Evolutionary conservation across 2,888 invertebrate species (phyloP), one percentile per base, ranked within the genome.

Genomic region (Tetropium fuscum): DNA sequence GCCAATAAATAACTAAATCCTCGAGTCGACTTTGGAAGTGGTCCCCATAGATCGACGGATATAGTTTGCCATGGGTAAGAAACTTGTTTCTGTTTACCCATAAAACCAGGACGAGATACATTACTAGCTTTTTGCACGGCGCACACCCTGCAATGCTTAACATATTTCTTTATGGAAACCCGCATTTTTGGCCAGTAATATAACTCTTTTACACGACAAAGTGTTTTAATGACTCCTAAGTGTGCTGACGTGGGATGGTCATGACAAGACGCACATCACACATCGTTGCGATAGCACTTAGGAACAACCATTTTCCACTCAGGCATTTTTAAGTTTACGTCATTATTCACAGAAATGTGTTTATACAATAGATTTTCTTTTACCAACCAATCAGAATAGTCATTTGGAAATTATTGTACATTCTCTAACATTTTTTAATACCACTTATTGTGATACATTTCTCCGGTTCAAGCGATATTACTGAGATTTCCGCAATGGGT

Each of bases 361-460:
- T 41, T 41, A 11, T 41, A 41, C 3, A 41, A 20, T 10, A 22
- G 22, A 5, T 22, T 20, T 10, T 41, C 22, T 5, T 41, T 41
- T 3, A 41, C 41, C 1, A 22, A 6, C 22, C 22, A 63, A 3
- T 51, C 53, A 6, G 56, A 56, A 51, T 40, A 63, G 3, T 22
- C 30, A 3, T 45, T 19, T 5, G 59, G 59, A 2, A 32, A 3
- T 3, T 44, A 11, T 34, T 25, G 8, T 4, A 63, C 56, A n/a
- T 49, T 54, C n/a, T 49, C 20, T 13, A 51, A 44, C 15, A 63
- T 38, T 8, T 30, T 22, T 20, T 6, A 6, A 27, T 63, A 59
- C 13, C 38, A 30, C 45, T 30, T 19, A 56, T 34, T 2, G 32
- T 2, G 8, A 36, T 36, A 36, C 16, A 16, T 10, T 30, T n/a